Conservation (phyloP, 1,140 invertebrate genomes). For the Geopemphigus sp. region DNA sequence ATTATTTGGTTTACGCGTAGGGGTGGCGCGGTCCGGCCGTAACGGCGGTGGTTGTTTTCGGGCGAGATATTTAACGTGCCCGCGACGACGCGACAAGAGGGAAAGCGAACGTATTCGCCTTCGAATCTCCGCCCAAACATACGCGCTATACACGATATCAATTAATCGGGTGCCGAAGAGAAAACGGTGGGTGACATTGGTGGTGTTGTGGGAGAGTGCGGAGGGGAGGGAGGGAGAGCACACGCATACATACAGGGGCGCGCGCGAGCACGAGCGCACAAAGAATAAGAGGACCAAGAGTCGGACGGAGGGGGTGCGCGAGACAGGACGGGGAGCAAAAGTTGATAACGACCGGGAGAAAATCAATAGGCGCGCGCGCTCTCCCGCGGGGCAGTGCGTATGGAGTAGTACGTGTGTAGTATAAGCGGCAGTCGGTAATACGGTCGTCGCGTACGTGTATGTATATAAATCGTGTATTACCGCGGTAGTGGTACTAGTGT, state of each 20-base stretch:
- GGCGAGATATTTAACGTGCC: neutral
- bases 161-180: constrained; percentile 29
- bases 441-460: neutral
- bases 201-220: neutral
- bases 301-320: neutral
- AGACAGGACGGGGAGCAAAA: constrained; percentile 25
- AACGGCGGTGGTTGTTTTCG: no score
- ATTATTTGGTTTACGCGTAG: no score
- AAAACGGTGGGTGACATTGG: neutral
- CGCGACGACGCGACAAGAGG: neutral
- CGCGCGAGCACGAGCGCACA: neutral
- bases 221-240: neutral
- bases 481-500: neutral
- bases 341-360: constrained; percentile 44
- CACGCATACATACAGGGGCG: no score
- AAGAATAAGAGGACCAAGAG: no score
- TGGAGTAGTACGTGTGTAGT: neutral
- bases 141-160: constrained; percentile 4
- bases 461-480: no score
- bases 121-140: neutral
- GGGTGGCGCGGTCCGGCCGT: no score
- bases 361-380: constrained; percentile 21
- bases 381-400: neutral
- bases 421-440: neutral
- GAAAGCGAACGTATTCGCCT: neutral